phyloP scores from a whole-genome alignment of 2,113 vertebrate genomes.

The Pomatostomus ruficeps region DNA sequence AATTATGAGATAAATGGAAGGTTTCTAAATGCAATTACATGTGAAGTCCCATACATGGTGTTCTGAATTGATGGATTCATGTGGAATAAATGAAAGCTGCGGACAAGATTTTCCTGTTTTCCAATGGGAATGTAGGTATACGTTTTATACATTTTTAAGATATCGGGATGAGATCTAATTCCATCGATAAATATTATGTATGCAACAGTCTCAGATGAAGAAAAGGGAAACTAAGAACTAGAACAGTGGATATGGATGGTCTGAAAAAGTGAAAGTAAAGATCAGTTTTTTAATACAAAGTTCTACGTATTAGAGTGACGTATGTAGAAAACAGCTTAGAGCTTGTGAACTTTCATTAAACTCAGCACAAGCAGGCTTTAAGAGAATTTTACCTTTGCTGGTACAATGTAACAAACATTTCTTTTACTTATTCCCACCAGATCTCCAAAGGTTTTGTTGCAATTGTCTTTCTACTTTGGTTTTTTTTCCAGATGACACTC shows the following conservation, averaged over 20 bases:
- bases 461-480: neutral
- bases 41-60: neutral
- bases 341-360: constrained; percentile 44
- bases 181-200: neutral
- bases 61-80: neutral
- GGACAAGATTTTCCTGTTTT: neutral
- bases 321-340: constrained; percentile 21
- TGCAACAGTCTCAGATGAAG: neutral
- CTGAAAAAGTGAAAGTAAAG: constrained; percentile 19
- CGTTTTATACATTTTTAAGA: neutral
- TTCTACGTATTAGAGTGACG: neutral
- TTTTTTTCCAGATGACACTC: neutral
- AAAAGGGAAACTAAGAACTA: neutral
- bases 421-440: constrained; percentile 35
- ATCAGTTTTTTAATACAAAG: constrained; percentile 13
- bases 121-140: neutral
- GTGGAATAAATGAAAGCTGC: neutral
- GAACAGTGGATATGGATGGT: neutral
- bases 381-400: constrained; percentile 38
- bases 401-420: constrained; percentile 5
- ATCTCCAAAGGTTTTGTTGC: neutral
- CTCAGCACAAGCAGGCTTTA: constrained; percentile 37
- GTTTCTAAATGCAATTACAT: neutral
- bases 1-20: neutral
- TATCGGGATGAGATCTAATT: neutral